phyloP scores from a whole-genome alignment of 1,140 invertebrate genomes.

The Bicyclus anynana region DNA sequence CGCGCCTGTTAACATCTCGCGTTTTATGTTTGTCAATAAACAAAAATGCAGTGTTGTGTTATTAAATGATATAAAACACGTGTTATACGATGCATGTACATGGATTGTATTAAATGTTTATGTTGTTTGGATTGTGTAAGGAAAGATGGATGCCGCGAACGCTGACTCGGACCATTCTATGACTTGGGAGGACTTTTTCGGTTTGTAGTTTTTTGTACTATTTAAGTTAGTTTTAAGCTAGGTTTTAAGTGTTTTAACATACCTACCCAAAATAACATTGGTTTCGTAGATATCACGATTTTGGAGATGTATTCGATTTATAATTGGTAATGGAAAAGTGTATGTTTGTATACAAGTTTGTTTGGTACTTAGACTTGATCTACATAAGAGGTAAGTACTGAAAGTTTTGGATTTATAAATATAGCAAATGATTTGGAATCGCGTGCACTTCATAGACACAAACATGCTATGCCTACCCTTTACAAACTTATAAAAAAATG shows the following conservation, averaged over 20 bases:
- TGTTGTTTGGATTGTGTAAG: conserved; percentile 36
- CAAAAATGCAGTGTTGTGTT: conserved; percentile 50
- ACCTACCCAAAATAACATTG: no score
- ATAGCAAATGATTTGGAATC: no score
- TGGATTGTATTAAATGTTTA: conserved; percentile 24
- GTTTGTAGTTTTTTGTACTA: conserved; percentile 44
- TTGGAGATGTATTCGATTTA: not conserved
- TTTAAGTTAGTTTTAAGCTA: not conserved
- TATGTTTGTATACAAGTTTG: no score
- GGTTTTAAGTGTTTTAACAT: no score
- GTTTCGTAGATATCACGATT: not conserved
- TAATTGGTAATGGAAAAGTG: no score
- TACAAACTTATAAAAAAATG: no score
- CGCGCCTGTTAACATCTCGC: conserved; percentile 30
- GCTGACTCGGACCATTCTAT: conserved; percentile 76
- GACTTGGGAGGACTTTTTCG: conserved; percentile 77
- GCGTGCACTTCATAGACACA: no score
- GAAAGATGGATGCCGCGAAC: conserved; percentile 69
- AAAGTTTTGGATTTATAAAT: no score
- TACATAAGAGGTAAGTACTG: no score
- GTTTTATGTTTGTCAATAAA: conserved; percentile 63
- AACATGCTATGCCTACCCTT: no score
- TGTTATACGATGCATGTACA: conserved; percentile 25
- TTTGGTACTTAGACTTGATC: no score
- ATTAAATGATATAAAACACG: conserved; percentile 27